Base-by-base conservation (phyloP, 1,140 invertebrate genomes). In the Macrocentrus cingulum region DNA sequence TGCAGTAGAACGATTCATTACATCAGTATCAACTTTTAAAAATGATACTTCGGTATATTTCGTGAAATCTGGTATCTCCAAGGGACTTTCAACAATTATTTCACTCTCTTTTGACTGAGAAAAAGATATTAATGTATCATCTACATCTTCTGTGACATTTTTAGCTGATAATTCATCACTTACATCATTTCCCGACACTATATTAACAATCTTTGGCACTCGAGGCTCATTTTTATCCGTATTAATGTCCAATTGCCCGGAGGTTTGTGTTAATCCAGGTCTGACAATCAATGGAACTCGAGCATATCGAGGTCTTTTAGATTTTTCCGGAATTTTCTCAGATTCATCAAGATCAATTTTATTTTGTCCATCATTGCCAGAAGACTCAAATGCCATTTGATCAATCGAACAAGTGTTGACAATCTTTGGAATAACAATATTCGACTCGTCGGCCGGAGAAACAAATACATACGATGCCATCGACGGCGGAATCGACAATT, bases 341-440 rank as follows among this genome's bases (percentile, higher is more conserved):
- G 32, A 15, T 2, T 2, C 7, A 6, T 23, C 11, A 1, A 0
- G 19, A 7, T n/a, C 1, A 1, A 22, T 16, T 6, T 6, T 16
- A 5, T 22, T 39, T 42, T 1, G 51, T n/a, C n/a, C n/a, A n/a
- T n/a, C n/a, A 13, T 20, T 23, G 22, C 11, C 29, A 6, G 36
- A 29, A 4, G 16, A 60, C 25, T 74, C 70, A 15, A 75, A 77
- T 16, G 61, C 50, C 23, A 72, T 69, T 1, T 63, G 57, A 0
- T 68, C 49, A 7, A 77, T 74, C 0, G 72, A 73, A 15, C 66
- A 57, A 4, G 70, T 46, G 36, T 68, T 68, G 0, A 77, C 55
- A 3, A 76, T 76, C 45, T 64, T 75, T 1, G 74, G 74, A 4
- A 68, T 44, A 0, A 62, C 5, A 0, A 58, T 65, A 1, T 46